Evolutionary conservation across 2,888 invertebrate genomes (phyloP), one percentile per base, ranked within the genome.

Genomic region (Dynastes grantii): DNA sequence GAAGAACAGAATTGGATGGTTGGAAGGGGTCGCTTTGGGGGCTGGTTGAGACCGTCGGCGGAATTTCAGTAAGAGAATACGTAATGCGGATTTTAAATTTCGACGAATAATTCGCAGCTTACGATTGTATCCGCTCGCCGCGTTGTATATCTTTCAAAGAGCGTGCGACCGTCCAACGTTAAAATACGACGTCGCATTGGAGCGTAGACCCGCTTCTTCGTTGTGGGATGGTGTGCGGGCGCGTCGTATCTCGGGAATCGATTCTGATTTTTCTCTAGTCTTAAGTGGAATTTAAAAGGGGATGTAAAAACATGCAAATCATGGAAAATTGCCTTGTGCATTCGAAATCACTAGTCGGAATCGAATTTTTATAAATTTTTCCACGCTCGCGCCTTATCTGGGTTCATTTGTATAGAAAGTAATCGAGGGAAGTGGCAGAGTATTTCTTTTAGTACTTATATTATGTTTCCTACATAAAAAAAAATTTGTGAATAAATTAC

Each of bases 261-360:
- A 76, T 76, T 76, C 68, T 32, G 55, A 68, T 68, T 80, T 81
- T 80, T 81, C 71, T 77, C 78, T 55, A 58, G 22, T 22, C 55
- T 22, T 76, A 81, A 81, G 80, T 78, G 80, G 76, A 80, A 80
- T 81, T 78, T 79, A 71, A 76, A 45, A 78, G 75, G 55, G 76
- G 76, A 77, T 78, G 80, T 81, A 81, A 79, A 81, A 82, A 80
- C 81, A 82, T 82, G 82, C 81, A 82, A 81, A 82, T 82, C 81
- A 78, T 51, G 77, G 77, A 58, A 71, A 71, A 64, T 68, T 68
- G 68, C 51, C 68, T 68, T 22, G 45, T 45, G 68, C 67, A 65
- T 45, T 67, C 68, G 65, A 27, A 63, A 76, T 75, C 40, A 61
- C 29, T 13, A 9, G 29, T 32, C 45, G 58, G 68, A 79, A 76